Percentiles rank a stretch among this genome's conserved stretches.
These are phyloP conservation scores for Sialis fuliginosa DNA, from an alignment of 2,888 invertebrate species.

Conservation along the genomic window DNA sequence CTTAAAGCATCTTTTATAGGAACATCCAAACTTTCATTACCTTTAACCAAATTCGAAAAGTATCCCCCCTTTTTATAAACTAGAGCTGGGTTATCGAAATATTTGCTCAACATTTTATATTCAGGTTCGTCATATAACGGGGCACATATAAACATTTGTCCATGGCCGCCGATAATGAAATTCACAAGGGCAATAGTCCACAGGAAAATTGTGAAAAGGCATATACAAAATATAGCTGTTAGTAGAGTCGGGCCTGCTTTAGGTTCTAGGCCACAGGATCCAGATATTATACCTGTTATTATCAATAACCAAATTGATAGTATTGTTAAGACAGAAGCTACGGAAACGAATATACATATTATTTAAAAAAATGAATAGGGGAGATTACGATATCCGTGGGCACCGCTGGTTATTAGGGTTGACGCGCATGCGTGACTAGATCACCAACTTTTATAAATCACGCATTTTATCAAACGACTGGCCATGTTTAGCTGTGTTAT, in stretches of 20 bases:
- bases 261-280: slow-evolving; percentile 26
- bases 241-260: slow-evolving; percentile 22
- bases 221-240: slow-evolving; percentile 33
- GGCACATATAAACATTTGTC: slow-evolving; percentile 51
- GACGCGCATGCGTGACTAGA: no score
- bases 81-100: slow-evolving; percentile 49
- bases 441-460: no score
- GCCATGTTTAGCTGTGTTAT: no score
- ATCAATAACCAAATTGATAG: slow-evolving; percentile 32
- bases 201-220: slow-evolving; percentile 35
- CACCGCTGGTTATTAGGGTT: no score
- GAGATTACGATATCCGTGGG: no score
- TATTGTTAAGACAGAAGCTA: slow-evolving; percentile 25
- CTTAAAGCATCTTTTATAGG: slow-evolving; percentile 32
- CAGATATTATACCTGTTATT: slow-evolving; percentile 22
- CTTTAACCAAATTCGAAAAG: slow-evolving; percentile 33
- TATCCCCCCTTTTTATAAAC: slow-evolving; percentile 35
- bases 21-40: slow-evolving; percentile 33
- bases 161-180: slow-evolving; percentile 44
- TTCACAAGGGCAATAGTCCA: slow-evolving; percentile 39
- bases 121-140: slow-evolving; percentile 49
- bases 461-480: no score
- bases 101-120: slow-evolving; percentile 40
- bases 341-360: slow-evolving; percentile 24
- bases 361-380: no score